Evolutionary conservation across 2,888 invertebrate species (phyloP).

Genomic region (Thera obeliscata): DNA sequence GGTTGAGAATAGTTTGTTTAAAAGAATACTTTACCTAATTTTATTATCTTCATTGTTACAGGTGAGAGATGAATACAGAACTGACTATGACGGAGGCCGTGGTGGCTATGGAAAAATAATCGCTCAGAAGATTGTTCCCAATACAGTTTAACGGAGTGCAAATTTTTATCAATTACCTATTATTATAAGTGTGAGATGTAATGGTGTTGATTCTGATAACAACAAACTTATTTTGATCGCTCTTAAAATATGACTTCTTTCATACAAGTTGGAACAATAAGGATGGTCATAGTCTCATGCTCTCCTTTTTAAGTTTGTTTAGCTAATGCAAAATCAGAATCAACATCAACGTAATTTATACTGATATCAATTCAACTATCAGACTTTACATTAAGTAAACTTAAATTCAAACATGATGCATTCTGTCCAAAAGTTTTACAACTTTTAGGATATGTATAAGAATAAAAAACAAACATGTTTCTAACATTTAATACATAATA

Average conservation of each 20-base stretch:
- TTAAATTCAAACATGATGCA: constrained; percentile 40
- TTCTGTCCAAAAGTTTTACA: constrained; percentile 51
- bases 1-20: no score
- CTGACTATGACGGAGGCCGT: constrained; percentile 97
- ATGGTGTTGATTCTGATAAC: neutral
- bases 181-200: constrained; percentile 35
- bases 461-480: constrained; percentile 23
- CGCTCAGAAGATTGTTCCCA: constrained; percentile 90
- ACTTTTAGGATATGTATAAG: constrained; percentile 31
- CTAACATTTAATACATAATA: constrained; percentile 33
- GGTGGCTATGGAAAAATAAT: constrained; percentile 99
- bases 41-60: constrained; percentile 60
- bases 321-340: no score
- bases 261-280: no score
- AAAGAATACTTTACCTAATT: no score
- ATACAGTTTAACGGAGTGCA: constrained; percentile 78
- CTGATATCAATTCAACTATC: neutral
- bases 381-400: constrained; percentile 52
- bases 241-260: no score
- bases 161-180: constrained; percentile 40
- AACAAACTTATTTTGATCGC: no score
- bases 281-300: no score
- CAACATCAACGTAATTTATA: no score
- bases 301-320: no score
- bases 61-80: constrained; percentile 99